Conservation (phyloP, 2,888 invertebrate genomes). For the Pollenia angustigena region DNA sequence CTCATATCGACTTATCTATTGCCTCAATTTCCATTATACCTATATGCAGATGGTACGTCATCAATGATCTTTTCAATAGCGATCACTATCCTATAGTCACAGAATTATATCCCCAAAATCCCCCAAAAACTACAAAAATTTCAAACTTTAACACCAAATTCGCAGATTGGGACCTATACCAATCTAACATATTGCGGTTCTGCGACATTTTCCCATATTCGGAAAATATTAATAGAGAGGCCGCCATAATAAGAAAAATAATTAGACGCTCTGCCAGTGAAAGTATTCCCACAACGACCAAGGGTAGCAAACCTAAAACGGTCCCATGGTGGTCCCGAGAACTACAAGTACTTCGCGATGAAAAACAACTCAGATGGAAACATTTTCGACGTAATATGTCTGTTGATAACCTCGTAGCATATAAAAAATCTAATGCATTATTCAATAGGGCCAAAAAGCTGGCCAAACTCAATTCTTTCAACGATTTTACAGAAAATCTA, state of each 20-base stretch:
- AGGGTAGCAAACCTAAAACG: not conserved
- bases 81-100: conserved; percentile 10
- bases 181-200: not conserved
- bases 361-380: not conserved
- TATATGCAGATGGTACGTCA: conserved; percentile 16
- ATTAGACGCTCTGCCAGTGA: not conserved
- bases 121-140: not conserved
- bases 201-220: not conserved
- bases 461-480: not conserved
- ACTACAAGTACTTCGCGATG: not conserved
- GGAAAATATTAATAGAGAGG: not conserved
- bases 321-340: not conserved
- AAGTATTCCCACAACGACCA: not conserved
- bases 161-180: not conserved
- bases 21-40: not conserved
- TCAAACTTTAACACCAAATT: not conserved
- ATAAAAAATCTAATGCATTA: conserved; percentile 7
- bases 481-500: not conserved
- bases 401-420: not conserved
- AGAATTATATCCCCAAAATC: not conserved
- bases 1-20: conserved; percentile 12
- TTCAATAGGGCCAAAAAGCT: conserved; percentile 21
- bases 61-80: conserved; percentile 13
- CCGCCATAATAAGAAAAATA: not conserved
- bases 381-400: not conserved